Base-by-base conservation (phyloP, 1,140 invertebrate species). In the Diorhabda carinulata region DNA sequence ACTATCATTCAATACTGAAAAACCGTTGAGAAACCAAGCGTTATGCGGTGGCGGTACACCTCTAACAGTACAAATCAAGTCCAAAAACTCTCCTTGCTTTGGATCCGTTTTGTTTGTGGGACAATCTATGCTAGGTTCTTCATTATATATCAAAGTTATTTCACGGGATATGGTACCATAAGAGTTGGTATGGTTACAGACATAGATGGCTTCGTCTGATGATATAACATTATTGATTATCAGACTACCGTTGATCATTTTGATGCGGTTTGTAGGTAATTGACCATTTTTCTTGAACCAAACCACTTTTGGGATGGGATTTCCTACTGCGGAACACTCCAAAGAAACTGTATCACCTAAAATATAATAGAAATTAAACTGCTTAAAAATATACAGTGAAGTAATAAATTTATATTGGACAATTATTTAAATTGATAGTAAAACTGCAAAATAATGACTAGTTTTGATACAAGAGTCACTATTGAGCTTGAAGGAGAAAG, bases 1-100 rank as follows among this genome's bases (percentile, higher is more conserved):
- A 43, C 82, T 81, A 70, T 89, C 88, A 64, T 81, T 83, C 3
- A 80, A 78, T 2, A 90, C 79, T 25, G 88, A 82, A 66, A 90
- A 86, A 0, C 93, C 93, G 78, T 97, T 96, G 6, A 95, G 86
- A 43, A 95, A 81, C 95, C 95, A 97, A 63, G 89, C 86, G 5
- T 95, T 83, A 2, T 81, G 81, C 0, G 94, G 93, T 58, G 86
- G 80, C 0, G 94, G 2, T 92, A 68, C 61, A 0, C 93, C 94
- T 2, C 81, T 83, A 0, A 89, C 88, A 2, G 76, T 79, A 76
- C 92, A 94, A 2, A 85, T 84, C 2, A 93, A 75, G n/a, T 87
- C 84, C 2, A 91, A 74, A 62, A 86, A 80, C 3, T 87, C 87
- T 2, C 88, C 89, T 76, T 91, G 90, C 58, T 87, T 86, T 3